These are phyloP conservation scores for Botrylloides violaceus DNA, from an alignment of 23 tunicate genomes.

Conservation along the genomic window DNA sequence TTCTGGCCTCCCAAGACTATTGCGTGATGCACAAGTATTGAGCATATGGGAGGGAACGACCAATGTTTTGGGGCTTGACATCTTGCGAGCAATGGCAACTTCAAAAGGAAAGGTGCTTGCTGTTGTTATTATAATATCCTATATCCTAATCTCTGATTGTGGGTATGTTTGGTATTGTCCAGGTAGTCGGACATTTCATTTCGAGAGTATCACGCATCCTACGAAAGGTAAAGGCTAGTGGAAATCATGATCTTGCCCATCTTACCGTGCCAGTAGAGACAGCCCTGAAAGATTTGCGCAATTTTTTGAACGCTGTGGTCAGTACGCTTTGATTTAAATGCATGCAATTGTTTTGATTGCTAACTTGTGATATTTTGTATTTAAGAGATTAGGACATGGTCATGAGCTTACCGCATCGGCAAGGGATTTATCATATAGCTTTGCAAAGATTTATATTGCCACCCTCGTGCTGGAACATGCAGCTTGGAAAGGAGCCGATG, in stretches of 20 bases:
- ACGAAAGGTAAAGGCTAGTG: background rate
- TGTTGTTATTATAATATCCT: background rate
- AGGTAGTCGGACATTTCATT: constrained; percentile 13
- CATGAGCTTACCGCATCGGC: constrained; percentile 27
- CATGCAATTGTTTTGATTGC: no score
- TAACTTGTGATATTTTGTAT: no score
- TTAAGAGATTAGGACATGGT: background rate
- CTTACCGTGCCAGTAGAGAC: background rate
- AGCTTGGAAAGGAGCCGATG: constrained; percentile 47
- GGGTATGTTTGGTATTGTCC: background rate
- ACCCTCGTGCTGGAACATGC: constrained; percentile 84
- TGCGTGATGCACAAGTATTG: constrained; percentile 86
- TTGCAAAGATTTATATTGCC: constrained; percentile 56
- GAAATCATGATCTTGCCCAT: background rate
- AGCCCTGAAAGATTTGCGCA: background rate
- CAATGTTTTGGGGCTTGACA: constrained; percentile 70
- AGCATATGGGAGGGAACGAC: constrained; percentile 99
- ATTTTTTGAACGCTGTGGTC: constrained; percentile 7
- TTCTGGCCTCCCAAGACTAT: constrained; percentile 57
- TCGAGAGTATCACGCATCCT: constrained; percentile 1
- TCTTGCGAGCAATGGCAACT: constrained; percentile 68
- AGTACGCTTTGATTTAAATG: no score
- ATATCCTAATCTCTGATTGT: no score
- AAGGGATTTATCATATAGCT: constrained; percentile 78
- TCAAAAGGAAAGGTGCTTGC: constrained; percentile 56